Evolutionary conservation across 2,113 vertebrate genomes (phyloP), one percentile per base, ranked within the genome.

Genomic region (Anarhynchus alexandrinus): DNA sequence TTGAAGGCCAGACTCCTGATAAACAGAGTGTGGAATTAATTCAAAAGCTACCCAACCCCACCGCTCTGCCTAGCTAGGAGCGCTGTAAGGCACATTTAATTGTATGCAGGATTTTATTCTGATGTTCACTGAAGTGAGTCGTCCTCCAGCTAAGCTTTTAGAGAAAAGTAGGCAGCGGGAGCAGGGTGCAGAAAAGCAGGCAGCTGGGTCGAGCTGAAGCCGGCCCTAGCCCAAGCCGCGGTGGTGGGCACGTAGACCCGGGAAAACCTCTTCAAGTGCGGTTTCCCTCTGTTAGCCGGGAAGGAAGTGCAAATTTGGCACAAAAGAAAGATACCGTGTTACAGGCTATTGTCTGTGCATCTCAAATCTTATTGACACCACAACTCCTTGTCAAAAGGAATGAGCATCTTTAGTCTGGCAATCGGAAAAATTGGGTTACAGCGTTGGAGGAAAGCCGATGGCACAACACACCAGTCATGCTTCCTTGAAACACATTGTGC

Each of bases 91-190:
- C 78, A 57, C 78, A 42, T 45, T 94, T 92, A 96, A 95, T 96
- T 85, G 78, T 92, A 93, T 91, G 84, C 92, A 95, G 94, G 93
- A 80, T 96, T 96, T 95, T 95, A 88, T 91, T 96, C 81, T 54
- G 90, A 82, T 96, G 92, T 82, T 96, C 94, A 94, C 78, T 96
- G 92, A 73, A 96, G 87, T 95, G 96, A 96, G 92, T 94, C 92
- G 51, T 96, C 58, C 82, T 88, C 82, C 92, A 86, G 84, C 94
- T 96, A 91, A 96, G 92, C 96, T 96, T 94, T 70, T 88, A 79
- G 84, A 91, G 90, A 12, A 54, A 82, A 69, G 49, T 27, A 69
- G 78, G 78, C 78, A n/a, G 15, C 12, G 62, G 90, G 70, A 96
- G 66, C 90, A 80, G 87, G 84, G 40, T 72, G 22, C 22, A 76